Evolutionary conservation across 2,888 invertebrate genomes (phyloP), one percentile per base, ranked within the genome.

Genomic region (Hoplodrina blanda): DNA sequence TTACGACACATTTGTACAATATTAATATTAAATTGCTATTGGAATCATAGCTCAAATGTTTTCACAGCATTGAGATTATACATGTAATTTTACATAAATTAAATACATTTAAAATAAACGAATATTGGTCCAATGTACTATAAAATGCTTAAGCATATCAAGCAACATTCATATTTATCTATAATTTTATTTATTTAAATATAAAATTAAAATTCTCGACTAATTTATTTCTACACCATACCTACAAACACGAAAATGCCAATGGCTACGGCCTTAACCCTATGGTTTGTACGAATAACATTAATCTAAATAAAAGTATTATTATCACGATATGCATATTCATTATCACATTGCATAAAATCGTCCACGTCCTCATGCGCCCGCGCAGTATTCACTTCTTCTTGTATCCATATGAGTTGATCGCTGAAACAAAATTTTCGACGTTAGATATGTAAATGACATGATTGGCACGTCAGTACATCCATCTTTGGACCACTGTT

Each of bases 331-430:
- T 85, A 80, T 84, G 83, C 72, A 65, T 69, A 73, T 54, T 74
- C 62, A 73, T 59, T 85, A 86, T 86, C 85, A 85, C 84, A 87
- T 80, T 82, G 72, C 64, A 65, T 69, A 73, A 66, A 50, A 62
- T 53, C 70, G 37, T 49, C 67, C 53, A 57, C 53, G 8, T 55
- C 46, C 41, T n/a, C 52, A 11, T 69, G 33, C 37, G n/a, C 41
- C 44, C 8, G 57, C 46, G 53, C 53, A 41, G 50, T 3, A 10
- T 62, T 90, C 85, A 92, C 83, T 93, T 92, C 85, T 93, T 98
- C 81, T 97, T 97, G 92, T 97, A 98, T 57, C 98, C 98, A 87
- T 97, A 98, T 0, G 97, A 97, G 90, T 98, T 97, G 89, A 97
- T 97, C 15, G 97, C 97, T 97, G 96, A 63, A 96, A 96, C 81